Conservation (phyloP, 1,140 invertebrate species). For the Hydropsyche tenuis region DNA sequence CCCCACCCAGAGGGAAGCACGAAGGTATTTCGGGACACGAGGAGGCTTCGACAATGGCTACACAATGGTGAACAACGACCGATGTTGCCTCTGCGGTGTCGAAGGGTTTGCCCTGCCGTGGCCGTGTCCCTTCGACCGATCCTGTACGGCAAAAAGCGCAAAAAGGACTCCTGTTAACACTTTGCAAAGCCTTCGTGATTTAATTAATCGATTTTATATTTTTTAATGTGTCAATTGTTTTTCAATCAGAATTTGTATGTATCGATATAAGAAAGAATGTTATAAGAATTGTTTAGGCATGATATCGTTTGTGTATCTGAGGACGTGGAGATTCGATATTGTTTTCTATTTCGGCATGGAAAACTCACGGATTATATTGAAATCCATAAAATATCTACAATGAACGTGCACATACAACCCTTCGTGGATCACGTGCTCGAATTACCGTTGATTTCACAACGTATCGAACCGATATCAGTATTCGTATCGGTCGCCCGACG, state of each 20-base stretch:
- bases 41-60: conserved; percentile 8
- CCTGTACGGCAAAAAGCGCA: background rate
- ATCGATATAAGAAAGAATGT: too few relatives aligned
- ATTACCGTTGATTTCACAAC: conserved; percentile 21
- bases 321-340: too few relatives aligned
- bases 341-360: too few relatives aligned
- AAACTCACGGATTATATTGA: background rate
- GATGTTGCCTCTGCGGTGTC: background rate
- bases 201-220: too few relatives aligned
- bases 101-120: conserved; percentile 6
- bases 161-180: too few relatives aligned
- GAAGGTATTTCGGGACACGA: conserved; percentile 20
- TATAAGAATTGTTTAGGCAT: too few relatives aligned
- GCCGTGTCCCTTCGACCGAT: conserved; percentile 2
- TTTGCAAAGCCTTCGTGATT: too few relatives aligned
- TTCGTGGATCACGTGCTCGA: background rate
- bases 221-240: too few relatives aligned
- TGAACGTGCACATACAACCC: background rate
- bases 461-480: conserved; percentile 18
- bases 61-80: background rate
- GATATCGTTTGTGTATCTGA: too few relatives aligned
- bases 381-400: background rate
- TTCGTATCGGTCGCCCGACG: conserved; percentile 13
- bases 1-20: background rate
- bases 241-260: too few relatives aligned